Evolutionary conservation across 2,888 invertebrate species (phyloP).

Genomic region (Leptopterna dolabrata): DNA sequence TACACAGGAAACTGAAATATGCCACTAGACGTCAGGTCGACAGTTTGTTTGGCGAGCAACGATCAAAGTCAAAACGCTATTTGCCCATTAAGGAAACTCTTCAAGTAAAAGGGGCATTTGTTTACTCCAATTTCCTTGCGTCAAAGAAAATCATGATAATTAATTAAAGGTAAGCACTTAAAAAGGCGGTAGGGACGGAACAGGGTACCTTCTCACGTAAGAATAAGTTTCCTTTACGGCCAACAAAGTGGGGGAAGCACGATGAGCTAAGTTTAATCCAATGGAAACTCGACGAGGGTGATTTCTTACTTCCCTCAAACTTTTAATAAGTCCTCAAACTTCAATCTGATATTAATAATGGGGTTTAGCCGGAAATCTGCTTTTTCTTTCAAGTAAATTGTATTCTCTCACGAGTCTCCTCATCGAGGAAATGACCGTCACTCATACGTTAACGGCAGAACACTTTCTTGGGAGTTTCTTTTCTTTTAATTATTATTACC

Average conservation of each 20-base stretch:
- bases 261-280: conserved; percentile 39
- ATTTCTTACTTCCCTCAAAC: conserved; percentile 15
- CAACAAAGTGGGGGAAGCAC: conserved; percentile 15
- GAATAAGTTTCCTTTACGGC: conserved; percentile 26
- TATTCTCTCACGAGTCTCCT: too few relatives aligned
- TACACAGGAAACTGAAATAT: too few relatives aligned
- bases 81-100: not conserved
- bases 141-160: conserved; percentile 1
- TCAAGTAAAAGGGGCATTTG: not conserved
- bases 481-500: too few relatives aligned
- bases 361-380: conserved; percentile 1
- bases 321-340: conserved; percentile 38
- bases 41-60: not conserved
- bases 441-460: not conserved
- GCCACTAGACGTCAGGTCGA: not conserved
- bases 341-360: conserved; percentile 37
- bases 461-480: too few relatives aligned
- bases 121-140: not conserved
- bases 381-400: not conserved
- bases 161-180: conserved; percentile 27
- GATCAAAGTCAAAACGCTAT: not conserved
- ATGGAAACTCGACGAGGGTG: conserved; percentile 19
- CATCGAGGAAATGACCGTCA: conserved; percentile 14
- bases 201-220: not conserved
- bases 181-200: not conserved